Base-by-base conservation (phyloP, 2,113 vertebrate genomes). In the Crotophaga sulcirostris region DNA sequence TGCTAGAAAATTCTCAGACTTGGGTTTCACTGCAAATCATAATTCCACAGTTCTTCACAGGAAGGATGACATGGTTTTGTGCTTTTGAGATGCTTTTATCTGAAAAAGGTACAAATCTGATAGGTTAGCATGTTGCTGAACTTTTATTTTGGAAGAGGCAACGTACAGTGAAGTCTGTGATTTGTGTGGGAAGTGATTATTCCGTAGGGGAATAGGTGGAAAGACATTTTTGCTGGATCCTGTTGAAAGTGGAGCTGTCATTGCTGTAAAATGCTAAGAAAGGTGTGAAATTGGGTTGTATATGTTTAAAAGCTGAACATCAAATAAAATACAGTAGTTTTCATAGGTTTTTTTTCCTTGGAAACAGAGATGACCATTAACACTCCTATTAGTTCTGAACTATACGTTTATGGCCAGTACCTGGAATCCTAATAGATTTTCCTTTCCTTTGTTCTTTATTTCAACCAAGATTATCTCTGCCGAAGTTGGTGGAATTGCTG, bases 381-480 rank as follows among this genome's bases (percentile, higher is more conserved):
- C 28, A 18, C 40, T 64, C 62, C 45, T 83, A 4, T 75, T 66
- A 7, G 44, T 73, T 73, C 74, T 82, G 40, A 74, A 18, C 47
- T 29, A 1, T 20, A 8, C 0, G 0, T 26, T 8, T 64, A n/a
- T 40, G 49, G 54, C 13, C 31, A 58, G 36, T 52, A 36, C 33
- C 42, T 76, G 3, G 75, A 79, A n/a, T 58, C 45, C 47, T 40
- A 26, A 31, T 5, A 40, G 47, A 3, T 82, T 91, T 94, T 81
- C 55, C 69, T 82, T 54, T 60, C 40, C 45, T 85, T 87, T 87
- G 58, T 87, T 87, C 76, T 93, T 86, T 63, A 70, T 92, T 90
- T 78, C 56, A 70, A 75, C 29, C 21, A 34, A 84, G 55, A 70
- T 49, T 58, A 13, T 66, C 63, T 93, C 69, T 82, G 75, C 69